Conservation (phyloP, 1,140 invertebrate genomes). For the Macrobrachium rosenbergii region DNA sequence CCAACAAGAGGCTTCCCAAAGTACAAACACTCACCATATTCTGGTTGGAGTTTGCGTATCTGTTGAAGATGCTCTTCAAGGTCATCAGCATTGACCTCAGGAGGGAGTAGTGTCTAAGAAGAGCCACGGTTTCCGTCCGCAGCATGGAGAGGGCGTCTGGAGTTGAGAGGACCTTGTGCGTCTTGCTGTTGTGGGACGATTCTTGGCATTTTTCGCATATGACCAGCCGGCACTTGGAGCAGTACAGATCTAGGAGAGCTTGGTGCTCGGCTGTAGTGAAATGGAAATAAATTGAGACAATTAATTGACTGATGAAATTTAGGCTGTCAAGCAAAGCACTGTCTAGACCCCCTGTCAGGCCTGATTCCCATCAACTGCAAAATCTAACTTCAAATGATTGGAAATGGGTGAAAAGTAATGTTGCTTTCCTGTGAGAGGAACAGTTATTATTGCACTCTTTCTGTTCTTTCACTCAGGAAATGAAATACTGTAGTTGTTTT, state of each 20-base stretch:
- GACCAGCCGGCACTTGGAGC: constrained; percentile 39
- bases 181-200: constrained; percentile 5
- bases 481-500: too few relatives aligned
- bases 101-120: constrained; percentile 42
- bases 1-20: not conserved
- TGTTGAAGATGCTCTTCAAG: not conserved
- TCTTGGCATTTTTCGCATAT: constrained; percentile 44
- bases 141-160: constrained; percentile 40
- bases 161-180: constrained; percentile 41
- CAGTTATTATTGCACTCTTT: too few relatives aligned
- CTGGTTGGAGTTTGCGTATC: not conserved
- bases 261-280: constrained; percentile 22
- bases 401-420: too few relatives aligned
- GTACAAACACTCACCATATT: not conserved
- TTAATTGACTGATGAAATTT: not conserved
- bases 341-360: too few relatives aligned
- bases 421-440: too few relatives aligned
- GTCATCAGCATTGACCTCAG: constrained; percentile 24
- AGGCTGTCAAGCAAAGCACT: too few relatives aligned
- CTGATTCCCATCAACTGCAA: too few relatives aligned
- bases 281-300: not conserved
- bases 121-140: constrained; percentile 25
- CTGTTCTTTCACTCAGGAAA: too few relatives aligned
- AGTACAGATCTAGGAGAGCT: constrained; percentile 34
- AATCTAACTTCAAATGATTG: too few relatives aligned